A percentile compares a stretch with the other conserved stretches of the same genome.
Conservation (phyloP, 1,140 invertebrate genomes). For the Drosophila pandora region DNA sequence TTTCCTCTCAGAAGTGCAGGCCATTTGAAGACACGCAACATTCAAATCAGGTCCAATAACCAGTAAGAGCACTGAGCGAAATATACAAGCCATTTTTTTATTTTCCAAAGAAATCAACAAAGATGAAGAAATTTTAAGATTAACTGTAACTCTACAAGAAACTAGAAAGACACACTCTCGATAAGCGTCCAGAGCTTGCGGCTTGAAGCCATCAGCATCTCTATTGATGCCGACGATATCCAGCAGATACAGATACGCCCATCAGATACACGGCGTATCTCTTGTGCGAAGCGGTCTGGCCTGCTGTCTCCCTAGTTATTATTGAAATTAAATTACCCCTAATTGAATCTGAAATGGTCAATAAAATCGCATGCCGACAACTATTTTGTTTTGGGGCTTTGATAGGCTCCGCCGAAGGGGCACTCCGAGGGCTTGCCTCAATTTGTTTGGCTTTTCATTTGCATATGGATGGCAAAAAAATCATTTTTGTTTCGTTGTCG, state of each 20-base stretch:
- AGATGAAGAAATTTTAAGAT: neutral
- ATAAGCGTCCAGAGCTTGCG: constrained; percentile 36
- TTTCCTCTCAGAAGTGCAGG: constrained; percentile 15
- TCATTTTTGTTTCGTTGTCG: constrained; percentile 34
- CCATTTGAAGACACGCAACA: constrained; percentile 58
- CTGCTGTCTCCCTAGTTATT: constrained; percentile 73
- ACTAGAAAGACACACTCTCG: constrained; percentile 19
- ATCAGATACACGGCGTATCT: constrained; percentile 30
- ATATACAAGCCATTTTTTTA: neutral
- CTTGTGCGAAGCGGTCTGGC: constrained; percentile 27
- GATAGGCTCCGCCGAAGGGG: constrained; percentile 43
- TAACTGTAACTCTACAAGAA: constrained; percentile 50
- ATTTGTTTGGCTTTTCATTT: constrained; percentile 51
- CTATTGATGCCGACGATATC: constrained; percentile 19
- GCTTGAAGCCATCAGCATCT: constrained; percentile 47
- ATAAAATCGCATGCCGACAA: constrained; percentile 82
- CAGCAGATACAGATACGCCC: constrained; percentile 24
- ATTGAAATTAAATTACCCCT: constrained; percentile 83
- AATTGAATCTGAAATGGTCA: constrained; percentile 83
- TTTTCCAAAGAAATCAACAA: no score
- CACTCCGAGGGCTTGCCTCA: constrained; percentile 25
- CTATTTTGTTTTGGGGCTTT: constrained; percentile 63
- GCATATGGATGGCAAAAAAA: constrained; percentile 68
- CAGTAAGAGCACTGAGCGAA: constrained; percentile 24
- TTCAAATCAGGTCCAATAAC: constrained; percentile 73